Conservation (phyloP, 2,888 invertebrate genomes). For the Lasioglossum figueresi region DNA sequence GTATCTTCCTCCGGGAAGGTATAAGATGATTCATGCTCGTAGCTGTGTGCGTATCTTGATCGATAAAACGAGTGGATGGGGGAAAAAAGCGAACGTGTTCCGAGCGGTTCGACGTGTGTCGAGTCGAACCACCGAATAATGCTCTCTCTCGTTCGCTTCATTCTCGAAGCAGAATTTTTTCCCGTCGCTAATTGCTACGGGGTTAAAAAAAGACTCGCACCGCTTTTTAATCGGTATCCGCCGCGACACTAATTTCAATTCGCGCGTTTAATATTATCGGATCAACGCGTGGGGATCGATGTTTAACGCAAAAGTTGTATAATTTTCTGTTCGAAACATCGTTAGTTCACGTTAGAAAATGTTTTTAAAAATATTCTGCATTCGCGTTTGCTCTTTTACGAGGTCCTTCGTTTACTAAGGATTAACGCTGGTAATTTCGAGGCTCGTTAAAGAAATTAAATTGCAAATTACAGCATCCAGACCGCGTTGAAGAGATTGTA, state of each 20-base stretch:
- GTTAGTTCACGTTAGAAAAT: neutral
- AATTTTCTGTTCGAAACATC: neutral
- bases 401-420: neutral
- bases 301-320: neutral
- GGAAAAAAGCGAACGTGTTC: neutral
- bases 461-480: too few species aligned
- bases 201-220: neutral
- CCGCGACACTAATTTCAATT: neutral
- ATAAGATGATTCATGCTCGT: slow-evolving; percentile 19
- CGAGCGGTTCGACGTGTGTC: neutral
- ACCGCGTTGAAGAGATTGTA: too few species aligned
- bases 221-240: neutral
- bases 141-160: neutral
- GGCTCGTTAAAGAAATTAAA: too few species aligned
- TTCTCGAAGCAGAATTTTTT: neutral
- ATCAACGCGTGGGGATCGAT: neutral
- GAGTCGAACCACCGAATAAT: slow-evolving; percentile 5
- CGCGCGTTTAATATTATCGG: neutral
- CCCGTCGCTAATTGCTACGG: neutral
- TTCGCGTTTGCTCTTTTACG: neutral
- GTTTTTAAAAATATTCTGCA: neutral
- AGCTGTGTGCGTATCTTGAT: slow-evolving; percentile 17
- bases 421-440: too few species aligned
- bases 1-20: neutral
- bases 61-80: slow-evolving; percentile 23